Conservation (phyloP, 2,888 invertebrate species). For the Phorcus lineatus region DNA sequence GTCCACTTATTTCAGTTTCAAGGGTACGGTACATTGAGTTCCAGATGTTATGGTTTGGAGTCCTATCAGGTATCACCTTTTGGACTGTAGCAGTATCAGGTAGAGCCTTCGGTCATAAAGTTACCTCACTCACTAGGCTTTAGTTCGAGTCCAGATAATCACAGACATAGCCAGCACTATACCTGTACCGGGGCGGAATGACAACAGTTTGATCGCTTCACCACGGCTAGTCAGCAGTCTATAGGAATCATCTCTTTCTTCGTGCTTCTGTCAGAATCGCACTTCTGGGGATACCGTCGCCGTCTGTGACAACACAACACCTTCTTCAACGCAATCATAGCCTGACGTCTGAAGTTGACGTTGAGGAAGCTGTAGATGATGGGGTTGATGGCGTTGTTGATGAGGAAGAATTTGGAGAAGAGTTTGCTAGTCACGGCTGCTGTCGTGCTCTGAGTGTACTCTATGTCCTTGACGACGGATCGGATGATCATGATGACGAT, state of each 20-base stretch:
- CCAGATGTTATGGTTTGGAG: no score
- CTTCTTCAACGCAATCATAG: slow-evolving; percentile 40
- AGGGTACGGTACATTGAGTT: no score
- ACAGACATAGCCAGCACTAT: neutral
- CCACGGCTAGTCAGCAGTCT: slow-evolving; percentile 19
- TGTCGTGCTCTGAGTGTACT: slow-evolving; percentile 32
- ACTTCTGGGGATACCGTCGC: slow-evolving; percentile 38
- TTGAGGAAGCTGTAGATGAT: slow-evolving; percentile 56
- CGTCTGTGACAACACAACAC: slow-evolving; percentile 39
- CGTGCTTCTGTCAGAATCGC: slow-evolving; percentile 48
- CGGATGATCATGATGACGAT: slow-evolving; percentile 45
- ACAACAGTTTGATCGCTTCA: neutral
- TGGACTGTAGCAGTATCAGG: no score
- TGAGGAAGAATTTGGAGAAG: slow-evolving; percentile 50
- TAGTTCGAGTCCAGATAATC: no score
- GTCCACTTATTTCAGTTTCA: no score
- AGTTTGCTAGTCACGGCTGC: slow-evolving; percentile 42
- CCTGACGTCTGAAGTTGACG: slow-evolving; percentile 51
- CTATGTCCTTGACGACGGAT: slow-evolving; percentile 37
- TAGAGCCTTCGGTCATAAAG: no score
- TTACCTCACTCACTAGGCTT: no score
- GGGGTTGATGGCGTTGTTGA: slow-evolving; percentile 55
- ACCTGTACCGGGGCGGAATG: neutral
- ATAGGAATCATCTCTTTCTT: slow-evolving; percentile 42
- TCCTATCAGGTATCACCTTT: no score